Base-by-base conservation (phyloP, 2,888 invertebrate genomes). In the Leucoptera coffeella region DNA sequence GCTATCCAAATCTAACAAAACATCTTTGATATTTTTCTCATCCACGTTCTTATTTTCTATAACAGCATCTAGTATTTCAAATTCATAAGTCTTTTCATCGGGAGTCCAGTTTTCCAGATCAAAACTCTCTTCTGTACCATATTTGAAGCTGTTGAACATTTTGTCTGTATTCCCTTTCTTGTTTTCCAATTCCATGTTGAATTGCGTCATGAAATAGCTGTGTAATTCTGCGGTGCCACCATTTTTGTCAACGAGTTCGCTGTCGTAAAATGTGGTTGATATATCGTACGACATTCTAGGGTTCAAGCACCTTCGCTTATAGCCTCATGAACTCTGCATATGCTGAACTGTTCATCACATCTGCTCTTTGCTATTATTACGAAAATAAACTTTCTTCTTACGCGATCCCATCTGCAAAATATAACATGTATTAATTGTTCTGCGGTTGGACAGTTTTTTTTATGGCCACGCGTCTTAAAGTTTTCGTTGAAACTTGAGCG, bases 301-400 rank as follows among this genome's bases (percentile, higher is more conserved):
- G 62, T 58, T 62, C 64, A 59, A 53, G 54, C 34, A 36, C 36
- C 36, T 35, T 26, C 20, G 25, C 45, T 45, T 47, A 61, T 58
- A n/a, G 19, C 10, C 10, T 65, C 65, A 62, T 61, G 59, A 46
- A 57, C 58, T 46, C 50, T 44, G 50, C 34, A 38, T 38, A 35
- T 54, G 55, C 54, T 59, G 46, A 43, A 26, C 42, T 41, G 42
- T 43, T 45, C 45, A 46, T 52, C 52, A 53, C 67, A 67, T 64
- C 56, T 67, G 67, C 52, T 52, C 43, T 50, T 55, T 54, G 65
- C 65, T 69, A 67, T 64, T 67, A 65, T 67, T 65, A 59, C 57
- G 65, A 64, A 65, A 67, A 67, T 69, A 69, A 69, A 67, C 69
- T 69, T 69, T 69, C 69, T 58, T 58, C 38, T 55, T 56, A 55